phyloP scores from a whole-genome alignment of 2,113 vertebrate species.

The Ochotona curzoniae region DNA sequence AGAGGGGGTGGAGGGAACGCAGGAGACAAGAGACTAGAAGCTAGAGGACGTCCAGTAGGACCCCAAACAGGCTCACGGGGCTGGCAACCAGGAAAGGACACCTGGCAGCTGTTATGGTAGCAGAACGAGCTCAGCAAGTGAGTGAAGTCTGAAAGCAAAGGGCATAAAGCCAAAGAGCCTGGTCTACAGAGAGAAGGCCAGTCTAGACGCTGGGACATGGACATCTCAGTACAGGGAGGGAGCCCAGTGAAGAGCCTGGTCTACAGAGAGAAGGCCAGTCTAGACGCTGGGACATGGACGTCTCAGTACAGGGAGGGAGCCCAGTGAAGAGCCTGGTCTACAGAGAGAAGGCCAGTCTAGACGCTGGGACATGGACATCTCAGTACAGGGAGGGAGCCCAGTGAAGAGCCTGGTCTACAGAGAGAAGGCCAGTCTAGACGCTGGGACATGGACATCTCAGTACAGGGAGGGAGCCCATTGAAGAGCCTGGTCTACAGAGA shows the following conservation, averaged over 20 bases:
- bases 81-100: too few relatives aligned
- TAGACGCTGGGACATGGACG: not conserved
- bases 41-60: fast-evolving
- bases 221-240: not conserved
- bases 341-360: too few relatives aligned
- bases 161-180: not conserved
- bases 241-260: too few relatives aligned
- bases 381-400: not conserved
- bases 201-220: not conserved
- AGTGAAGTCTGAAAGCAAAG: not conserved
- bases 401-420: too few relatives aligned
- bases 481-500: not conserved
- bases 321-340: too few relatives aligned
- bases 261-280: too few relatives aligned
- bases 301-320: not conserved
- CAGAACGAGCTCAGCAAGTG: not conserved
- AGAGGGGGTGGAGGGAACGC: too few relatives aligned
- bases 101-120: too few relatives aligned
- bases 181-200: not conserved
- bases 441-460: not conserved
- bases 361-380: not conserved
- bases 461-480: not conserved
- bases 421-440: too few relatives aligned
- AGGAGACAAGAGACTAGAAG: too few relatives aligned
- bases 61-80: not conserved